These are phyloP conservation scores for Monochamus saltuarius DNA, from an alignment of 1,140 invertebrate species.

Conservation along the genomic window DNA sequence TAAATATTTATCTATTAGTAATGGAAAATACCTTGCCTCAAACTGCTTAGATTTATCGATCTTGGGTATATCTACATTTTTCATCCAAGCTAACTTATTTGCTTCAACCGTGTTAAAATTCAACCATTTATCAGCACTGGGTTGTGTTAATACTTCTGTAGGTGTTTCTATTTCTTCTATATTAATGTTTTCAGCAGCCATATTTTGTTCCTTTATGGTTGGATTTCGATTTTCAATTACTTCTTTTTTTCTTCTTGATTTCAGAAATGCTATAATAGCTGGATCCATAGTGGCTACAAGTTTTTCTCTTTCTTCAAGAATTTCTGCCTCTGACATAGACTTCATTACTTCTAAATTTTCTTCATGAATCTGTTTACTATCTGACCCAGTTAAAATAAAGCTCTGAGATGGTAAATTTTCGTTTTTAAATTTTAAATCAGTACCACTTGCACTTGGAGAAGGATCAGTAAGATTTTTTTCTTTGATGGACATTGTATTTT, in stretches of 20 bases:
- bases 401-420: conserved; percentile 49
- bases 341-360: conserved; percentile 70
- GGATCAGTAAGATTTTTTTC: not conserved
- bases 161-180: conserved; percentile 39
- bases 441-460: not conserved
- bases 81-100: conserved; percentile 86
- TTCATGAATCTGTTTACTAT: conserved; percentile 66
- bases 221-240: conserved; percentile 40
- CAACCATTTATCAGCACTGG: conserved; percentile 69
- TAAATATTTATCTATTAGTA: conserved; percentile 1
- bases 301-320: conserved; percentile 71
- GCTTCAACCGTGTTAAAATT: conserved; percentile 80
- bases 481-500: conserved; percentile 8
- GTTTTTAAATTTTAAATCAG: not conserved
- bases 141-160: conserved; percentile 61
- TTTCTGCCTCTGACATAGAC: conserved; percentile 73
- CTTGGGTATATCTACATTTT: conserved; percentile 60
- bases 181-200: conserved; percentile 36
- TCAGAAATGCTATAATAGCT: conserved; percentile 66
- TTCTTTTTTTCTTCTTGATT: conserved; percentile 50
- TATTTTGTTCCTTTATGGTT: conserved; percentile 43
- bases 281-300: conserved; percentile 67
- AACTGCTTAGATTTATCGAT: conserved; percentile 60
- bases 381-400: conserved; percentile 56
- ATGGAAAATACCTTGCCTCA: conserved; percentile 58